These are phyloP conservation scores for Dallia pectoralis DNA, from an alignment of 2,797 vertebrate species.

Conservation along the genomic window DNA sequence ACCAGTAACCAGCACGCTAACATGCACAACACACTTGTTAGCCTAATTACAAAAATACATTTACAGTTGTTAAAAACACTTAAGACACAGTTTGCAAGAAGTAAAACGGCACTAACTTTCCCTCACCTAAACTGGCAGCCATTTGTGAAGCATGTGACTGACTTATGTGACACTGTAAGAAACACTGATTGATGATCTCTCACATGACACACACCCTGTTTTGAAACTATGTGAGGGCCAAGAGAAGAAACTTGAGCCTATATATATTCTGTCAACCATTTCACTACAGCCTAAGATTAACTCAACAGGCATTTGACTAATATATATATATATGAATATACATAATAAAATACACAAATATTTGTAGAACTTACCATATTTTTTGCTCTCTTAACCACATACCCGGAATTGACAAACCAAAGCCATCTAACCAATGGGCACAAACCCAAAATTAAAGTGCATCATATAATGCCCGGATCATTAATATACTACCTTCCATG, in stretches of 20 bases:
- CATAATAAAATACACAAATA: too few relatives aligned
- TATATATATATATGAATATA: background rate
- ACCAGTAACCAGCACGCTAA: background rate
- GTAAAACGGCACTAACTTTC: background rate
- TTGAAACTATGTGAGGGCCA: constrained; percentile 46
- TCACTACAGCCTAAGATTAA: constrained; percentile 2
- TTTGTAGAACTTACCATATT: too few relatives aligned
- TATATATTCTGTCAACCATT: constrained; percentile 21
- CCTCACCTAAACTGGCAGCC: background rate
- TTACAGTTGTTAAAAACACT: background rate
- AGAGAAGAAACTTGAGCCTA: constrained; percentile 44
- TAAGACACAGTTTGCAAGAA: background rate
- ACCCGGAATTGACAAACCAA: too few relatives aligned
- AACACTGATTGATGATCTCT: constrained; percentile 64
- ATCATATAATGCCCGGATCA: too few relatives aligned
- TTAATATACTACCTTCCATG: too few relatives aligned
- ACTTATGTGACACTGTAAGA: constrained; percentile 44
- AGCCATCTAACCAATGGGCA: too few relatives aligned
- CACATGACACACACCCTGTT: constrained; percentile 60
- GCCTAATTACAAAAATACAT: background rate
- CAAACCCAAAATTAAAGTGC: too few relatives aligned
- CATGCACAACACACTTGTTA: background rate
- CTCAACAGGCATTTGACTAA: background rate
- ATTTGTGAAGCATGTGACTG: constrained; percentile 17
- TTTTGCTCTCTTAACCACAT: too few relatives aligned